phyloP scores from a whole-genome alignment of 2,113 vertebrate genomes.

The Zingel zingel region DNA sequence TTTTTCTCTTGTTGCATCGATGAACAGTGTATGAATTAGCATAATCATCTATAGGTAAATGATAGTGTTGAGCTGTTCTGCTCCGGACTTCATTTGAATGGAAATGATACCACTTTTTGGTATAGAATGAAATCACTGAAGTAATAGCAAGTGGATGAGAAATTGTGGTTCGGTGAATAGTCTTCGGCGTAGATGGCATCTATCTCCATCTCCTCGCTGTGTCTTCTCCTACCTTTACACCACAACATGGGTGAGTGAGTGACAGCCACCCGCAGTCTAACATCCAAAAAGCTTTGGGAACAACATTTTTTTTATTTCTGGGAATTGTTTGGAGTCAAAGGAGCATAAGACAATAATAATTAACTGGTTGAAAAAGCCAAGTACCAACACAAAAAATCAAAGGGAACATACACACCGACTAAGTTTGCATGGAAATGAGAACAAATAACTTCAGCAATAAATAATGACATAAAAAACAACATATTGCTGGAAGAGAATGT shows the following conservation, averaged over 20 bases:
- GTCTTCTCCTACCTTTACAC: not conserved
- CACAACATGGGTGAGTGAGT: conserved; percentile 24
- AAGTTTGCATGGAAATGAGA: conserved; percentile 84
- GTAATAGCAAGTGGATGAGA: conserved; percentile 52
- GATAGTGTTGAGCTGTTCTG: conserved; percentile 51
- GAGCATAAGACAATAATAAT: conserved; percentile 86
- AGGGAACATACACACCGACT: conserved; percentile 85
- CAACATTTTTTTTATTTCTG: conserved; percentile 98
- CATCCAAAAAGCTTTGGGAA: conserved; percentile 89
- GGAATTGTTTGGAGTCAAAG: conserved; percentile 94
- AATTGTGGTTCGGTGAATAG: conserved; percentile 43
- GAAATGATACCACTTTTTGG: conserved; percentile 68
- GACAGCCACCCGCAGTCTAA: conserved; percentile 62
- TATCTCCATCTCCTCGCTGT: conserved; percentile 25
- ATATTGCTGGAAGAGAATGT: conserved; percentile 85
- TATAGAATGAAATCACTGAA: conserved; percentile 63
- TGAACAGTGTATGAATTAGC: conserved; percentile 69
- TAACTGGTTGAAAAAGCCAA: conserved; percentile 82
- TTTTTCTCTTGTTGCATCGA: conserved; percentile 58
- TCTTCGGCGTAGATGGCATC: conserved; percentile 14
- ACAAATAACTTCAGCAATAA: conserved; percentile 77
- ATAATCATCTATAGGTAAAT: conserved; percentile 76
- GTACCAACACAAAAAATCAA: conserved; percentile 89
- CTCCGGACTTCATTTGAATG: conserved; percentile 71
- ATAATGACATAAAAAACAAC: conserved; percentile 77